phyloP scores from a whole-genome alignment of 2,797 vertebrate genomes.

The Spinibarbus caldwelli region DNA sequence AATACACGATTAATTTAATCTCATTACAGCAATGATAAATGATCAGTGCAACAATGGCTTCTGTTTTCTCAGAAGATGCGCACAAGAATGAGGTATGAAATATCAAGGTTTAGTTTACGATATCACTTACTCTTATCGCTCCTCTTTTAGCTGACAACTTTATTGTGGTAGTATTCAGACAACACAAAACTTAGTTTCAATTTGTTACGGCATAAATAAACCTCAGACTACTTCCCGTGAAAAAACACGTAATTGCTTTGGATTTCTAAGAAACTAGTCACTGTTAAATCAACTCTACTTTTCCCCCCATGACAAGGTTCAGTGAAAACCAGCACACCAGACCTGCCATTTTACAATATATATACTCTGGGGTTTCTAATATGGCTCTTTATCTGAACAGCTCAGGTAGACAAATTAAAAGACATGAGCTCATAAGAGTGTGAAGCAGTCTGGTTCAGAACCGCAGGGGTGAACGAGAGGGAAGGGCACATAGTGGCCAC shows the following conservation, averaged over 20 bases:
- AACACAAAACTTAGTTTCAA: slow-evolving; percentile 25
- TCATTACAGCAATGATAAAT: slow-evolving; percentile 80
- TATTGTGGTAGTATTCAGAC: slow-evolving; percentile 31
- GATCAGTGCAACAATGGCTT: slow-evolving; percentile 67
- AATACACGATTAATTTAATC: slow-evolving; percentile 78
- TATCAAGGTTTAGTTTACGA: slow-evolving; percentile 27
- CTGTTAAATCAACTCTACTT: slow-evolving; percentile 61
- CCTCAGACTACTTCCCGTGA: slow-evolving; percentile 24
- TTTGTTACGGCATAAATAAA: slow-evolving; percentile 44
- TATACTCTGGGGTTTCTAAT: slow-evolving; percentile 78
- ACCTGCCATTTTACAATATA: slow-evolving; percentile 62
- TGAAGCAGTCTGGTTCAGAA: slow-evolving; percentile 73
- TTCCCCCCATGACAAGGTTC: slow-evolving; percentile 67
- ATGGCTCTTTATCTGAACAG: slow-evolving; percentile 80
- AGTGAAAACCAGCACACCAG: slow-evolving; percentile 54
- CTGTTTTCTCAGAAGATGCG: slow-evolving; percentile 63
- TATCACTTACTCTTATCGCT: slow-evolving; percentile 26
- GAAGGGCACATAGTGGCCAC: slow-evolving; percentile 71
- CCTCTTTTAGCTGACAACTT: slow-evolving; percentile 23
- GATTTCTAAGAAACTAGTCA: slow-evolving; percentile 51
- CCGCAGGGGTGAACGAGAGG: slow-evolving; percentile 69
- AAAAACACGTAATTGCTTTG: slow-evolving; percentile 41
- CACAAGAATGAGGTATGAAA: slow-evolving; percentile 38
- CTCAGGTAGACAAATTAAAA: slow-evolving; percentile 80
- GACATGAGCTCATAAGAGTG: slow-evolving; percentile 78